A percentile compares a stretch with the other conserved stretches of the same genome.
Conservation (phyloP, 2,797 vertebrate species). For the Ptychobarbus kaznakovi region DNA sequence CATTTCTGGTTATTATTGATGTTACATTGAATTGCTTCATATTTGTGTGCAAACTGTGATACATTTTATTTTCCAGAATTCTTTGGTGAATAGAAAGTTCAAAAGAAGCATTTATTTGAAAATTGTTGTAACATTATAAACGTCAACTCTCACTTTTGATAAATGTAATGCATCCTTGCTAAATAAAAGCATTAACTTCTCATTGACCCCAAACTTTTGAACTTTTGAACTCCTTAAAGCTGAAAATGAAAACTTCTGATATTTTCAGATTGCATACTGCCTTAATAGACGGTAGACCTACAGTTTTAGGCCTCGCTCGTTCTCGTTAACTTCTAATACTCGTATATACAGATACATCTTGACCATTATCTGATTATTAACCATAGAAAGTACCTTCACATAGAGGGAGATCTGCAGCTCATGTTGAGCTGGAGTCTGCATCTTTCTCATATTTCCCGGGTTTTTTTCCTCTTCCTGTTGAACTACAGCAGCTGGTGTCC, state of each 20-base stretch:
- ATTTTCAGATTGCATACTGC: neutral
- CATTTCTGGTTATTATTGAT: neutral
- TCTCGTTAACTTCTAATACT: neutral
- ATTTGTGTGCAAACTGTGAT: neutral
- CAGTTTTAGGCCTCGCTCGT: neutral
- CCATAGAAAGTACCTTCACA: constrained; percentile 72
- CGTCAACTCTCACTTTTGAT: neutral
- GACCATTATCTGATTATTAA: neutral
- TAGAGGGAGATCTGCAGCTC: constrained; percentile 74
- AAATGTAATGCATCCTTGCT: neutral
- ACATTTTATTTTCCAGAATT: neutral
- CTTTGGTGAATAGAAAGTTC: neutral
- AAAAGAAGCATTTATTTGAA: neutral
- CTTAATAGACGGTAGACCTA: neutral
- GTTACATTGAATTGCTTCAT: neutral
- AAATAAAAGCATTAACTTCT: neutral
- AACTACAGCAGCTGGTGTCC: constrained; percentile 67
- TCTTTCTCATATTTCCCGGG: constrained; percentile 46
- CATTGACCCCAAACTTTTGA: neutral
- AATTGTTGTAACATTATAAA: neutral
- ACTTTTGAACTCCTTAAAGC: neutral
- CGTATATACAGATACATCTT: neutral
- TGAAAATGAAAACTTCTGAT: neutral
- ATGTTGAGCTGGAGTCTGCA: constrained; percentile 53
- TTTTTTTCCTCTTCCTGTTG: constrained; percentile 66